These are phyloP conservation scores for Lasioglossum pauxillum DNA, from an alignment of 2,888 invertebrate species.

Conservation along the genomic window DNA sequence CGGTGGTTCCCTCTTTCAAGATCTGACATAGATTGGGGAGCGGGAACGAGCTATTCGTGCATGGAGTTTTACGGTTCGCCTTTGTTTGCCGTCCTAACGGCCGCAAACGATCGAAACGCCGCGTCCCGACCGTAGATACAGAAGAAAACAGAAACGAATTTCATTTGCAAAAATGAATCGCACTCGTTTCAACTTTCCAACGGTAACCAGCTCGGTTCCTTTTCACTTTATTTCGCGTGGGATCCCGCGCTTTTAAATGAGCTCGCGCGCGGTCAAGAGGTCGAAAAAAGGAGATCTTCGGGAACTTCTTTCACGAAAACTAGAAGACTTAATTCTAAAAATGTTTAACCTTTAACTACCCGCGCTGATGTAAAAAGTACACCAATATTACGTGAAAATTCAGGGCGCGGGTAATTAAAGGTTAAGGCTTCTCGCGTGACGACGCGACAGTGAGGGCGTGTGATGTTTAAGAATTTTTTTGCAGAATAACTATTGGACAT, in stretches of 20 bases:
- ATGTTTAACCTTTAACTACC: too few species aligned
- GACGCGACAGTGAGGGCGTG: too few species aligned
- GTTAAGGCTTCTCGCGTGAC: too few species aligned
- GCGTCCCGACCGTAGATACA: background rate
- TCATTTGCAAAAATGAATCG: slow-evolving; percentile 38
- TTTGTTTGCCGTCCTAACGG: slow-evolving; percentile 67
- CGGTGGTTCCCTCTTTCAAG: slow-evolving; percentile 62
- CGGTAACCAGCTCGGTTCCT: background rate
- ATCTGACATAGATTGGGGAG: slow-evolving; percentile 70
- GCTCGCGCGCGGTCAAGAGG: slow-evolving; percentile 2
- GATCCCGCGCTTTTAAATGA: background rate
- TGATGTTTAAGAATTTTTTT: too few species aligned
- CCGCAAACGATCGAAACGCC: slow-evolving; percentile 25
- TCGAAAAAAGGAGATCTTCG: background rate
- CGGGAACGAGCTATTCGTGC: slow-evolving; percentile 62
- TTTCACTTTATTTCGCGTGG: slow-evolving; percentile 13
- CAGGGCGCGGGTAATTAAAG: too few species aligned
- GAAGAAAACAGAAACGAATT: slow-evolving; percentile 16
- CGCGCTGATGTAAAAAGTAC: too few species aligned
- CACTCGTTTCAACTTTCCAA: slow-evolving; percentile 22
- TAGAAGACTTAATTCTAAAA: too few species aligned
- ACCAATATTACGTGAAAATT: too few species aligned
- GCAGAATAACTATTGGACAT: too few species aligned
- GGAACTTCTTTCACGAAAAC: background rate
- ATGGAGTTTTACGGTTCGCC: slow-evolving; percentile 67